Evolutionary conservation across 2,113 vertebrate genomes (phyloP).

Genomic region (Colaptes auratus): DNA sequence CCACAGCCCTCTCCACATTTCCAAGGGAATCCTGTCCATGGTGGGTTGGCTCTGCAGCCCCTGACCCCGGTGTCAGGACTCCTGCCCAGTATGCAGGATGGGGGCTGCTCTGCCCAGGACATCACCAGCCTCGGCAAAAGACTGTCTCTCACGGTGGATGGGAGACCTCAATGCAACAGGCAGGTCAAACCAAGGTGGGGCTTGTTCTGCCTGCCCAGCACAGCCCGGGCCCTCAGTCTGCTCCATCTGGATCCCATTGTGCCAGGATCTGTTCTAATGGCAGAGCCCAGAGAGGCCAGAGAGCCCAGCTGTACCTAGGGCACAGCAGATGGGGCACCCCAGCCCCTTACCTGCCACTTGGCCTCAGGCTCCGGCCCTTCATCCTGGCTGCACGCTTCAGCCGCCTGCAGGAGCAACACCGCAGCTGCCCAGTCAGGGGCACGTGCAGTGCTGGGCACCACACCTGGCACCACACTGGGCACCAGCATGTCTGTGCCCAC

Average conservation of each 20-base stretch:
- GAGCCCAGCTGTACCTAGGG: background rate
- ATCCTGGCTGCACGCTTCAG: constrained; percentile 54
- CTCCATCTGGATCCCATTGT: rapidly evolving
- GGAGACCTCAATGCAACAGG: rapidly evolving
- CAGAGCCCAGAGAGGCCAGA: background rate
- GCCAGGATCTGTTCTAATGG: rapidly evolving
- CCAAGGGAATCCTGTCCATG: background rate
- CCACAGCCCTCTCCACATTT: rapidly evolving
- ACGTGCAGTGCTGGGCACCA: background rate
- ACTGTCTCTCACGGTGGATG: rapidly evolving
- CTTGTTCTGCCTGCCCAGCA: background rate
- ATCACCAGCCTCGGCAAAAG: background rate
- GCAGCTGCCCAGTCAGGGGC: background rate
- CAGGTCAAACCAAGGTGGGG: background rate
- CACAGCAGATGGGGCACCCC: background rate
- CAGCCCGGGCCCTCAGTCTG: background rate
- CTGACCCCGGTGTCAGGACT: background rate
- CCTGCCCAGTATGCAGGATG: background rate
- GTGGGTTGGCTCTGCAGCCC: background rate
- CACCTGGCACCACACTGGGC: rapidly evolving
- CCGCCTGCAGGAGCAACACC: constrained; percentile 79
- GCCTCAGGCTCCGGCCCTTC: constrained; percentile 35
- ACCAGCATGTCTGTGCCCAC: rapidly evolving
- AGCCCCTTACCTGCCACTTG: constrained; percentile 76
- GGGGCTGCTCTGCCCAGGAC: background rate